Conservation (phyloP, 2,888 invertebrate genomes). For the Hypolimnas misippus region DNA sequence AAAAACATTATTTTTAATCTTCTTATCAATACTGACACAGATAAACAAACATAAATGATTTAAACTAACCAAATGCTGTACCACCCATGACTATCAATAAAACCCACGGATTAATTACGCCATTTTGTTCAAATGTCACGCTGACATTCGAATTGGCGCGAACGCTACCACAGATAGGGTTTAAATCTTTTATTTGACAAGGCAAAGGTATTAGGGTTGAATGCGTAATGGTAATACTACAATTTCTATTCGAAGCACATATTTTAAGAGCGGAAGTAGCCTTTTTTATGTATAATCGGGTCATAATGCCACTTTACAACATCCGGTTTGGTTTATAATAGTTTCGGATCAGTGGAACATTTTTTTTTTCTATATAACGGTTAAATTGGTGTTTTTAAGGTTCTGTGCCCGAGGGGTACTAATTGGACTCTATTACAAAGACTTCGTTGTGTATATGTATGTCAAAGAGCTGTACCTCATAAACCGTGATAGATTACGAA, state of each 20-base stretch:
- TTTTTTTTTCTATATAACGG: constrained; percentile 29
- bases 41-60: background rate
- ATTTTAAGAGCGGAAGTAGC: constrained; percentile 64
- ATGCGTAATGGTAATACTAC: constrained; percentile 59
- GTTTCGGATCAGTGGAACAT: constrained; percentile 35
- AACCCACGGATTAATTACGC: constrained; percentile 45
- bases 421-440: too few relatives aligned
- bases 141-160: constrained; percentile 67
- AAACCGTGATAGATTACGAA: too few relatives aligned
- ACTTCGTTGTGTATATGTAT: too few relatives aligned
- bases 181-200: constrained; percentile 49
- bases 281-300: constrained; percentile 60
- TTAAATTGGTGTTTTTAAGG: constrained; percentile 18
- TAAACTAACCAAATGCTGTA: background rate
- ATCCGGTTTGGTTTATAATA: constrained; percentile 55
- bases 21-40: background rate
- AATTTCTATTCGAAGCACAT: constrained; percentile 73
- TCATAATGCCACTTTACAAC: constrained; percentile 65
- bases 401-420: too few relatives aligned
- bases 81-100: constrained; percentile 23
- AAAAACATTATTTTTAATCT: background rate
- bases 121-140: constrained; percentile 67
- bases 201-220: constrained; percentile 43
- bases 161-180: constrained; percentile 68
- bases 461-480: too few relatives aligned